Evolutionary conservation across 2,888 invertebrate species (phyloP).

Genomic region (Ecliptopera silaceata): DNA sequence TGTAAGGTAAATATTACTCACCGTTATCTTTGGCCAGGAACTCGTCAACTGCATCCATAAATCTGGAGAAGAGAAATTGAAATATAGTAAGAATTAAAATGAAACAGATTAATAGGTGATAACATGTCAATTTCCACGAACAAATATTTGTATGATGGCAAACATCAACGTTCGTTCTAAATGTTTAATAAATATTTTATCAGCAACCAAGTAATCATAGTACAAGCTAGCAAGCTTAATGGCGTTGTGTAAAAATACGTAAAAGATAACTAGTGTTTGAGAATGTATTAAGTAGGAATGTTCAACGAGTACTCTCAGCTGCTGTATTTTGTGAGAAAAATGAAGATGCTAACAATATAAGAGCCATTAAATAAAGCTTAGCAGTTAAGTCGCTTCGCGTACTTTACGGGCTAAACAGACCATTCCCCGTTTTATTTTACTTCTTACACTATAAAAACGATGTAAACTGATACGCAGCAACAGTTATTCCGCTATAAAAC

Average conservation of each 20-base stretch:
- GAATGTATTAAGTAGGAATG: background rate
- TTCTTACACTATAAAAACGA: constrained; percentile 58
- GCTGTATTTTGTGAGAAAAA: constrained; percentile 30
- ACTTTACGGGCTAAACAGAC: constrained; percentile 38
- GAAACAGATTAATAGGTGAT: constrained; percentile 16
- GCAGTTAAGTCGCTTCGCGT: constrained; percentile 40
- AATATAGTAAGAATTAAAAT: background rate
- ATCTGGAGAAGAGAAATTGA: constrained; percentile 70
- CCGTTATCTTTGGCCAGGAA: constrained; percentile 65
- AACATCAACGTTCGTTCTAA: no score
- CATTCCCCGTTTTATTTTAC: constrained; percentile 53
- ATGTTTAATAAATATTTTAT: no score
- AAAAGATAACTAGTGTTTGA: no score
- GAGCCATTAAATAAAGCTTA: constrained; percentile 37
- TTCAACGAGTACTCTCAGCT: background rate
- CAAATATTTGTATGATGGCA: no score
- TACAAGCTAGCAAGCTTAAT: no score
- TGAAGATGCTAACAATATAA: constrained; percentile 35
- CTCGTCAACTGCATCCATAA: constrained; percentile 68
- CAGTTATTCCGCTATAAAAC: constrained; percentile 69
- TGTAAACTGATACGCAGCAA: constrained; percentile 71
- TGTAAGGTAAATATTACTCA: constrained; percentile 64
- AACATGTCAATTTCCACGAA: no score
- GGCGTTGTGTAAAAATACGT: no score
- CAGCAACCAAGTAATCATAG: no score